Evolutionary conservation across 2,797 vertebrate genomes (phyloP).

Genomic region (Xenentodon cancila): DNA sequence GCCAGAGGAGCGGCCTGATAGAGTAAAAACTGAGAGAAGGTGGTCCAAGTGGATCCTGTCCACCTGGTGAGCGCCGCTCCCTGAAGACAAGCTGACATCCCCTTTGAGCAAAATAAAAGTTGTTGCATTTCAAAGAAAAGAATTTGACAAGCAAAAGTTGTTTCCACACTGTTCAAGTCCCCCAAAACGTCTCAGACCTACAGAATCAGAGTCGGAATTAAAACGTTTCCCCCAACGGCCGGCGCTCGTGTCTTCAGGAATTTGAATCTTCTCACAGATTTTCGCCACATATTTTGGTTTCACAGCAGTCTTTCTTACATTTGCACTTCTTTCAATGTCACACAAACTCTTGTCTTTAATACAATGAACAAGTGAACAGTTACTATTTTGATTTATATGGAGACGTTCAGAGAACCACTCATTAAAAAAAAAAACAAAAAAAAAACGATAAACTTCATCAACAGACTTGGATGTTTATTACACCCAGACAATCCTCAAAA

Average conservation of each 20-base stretch:
- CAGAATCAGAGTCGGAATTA: too few species aligned
- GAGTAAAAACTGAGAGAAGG: slow-evolving; percentile 8
- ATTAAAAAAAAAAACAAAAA: too few species aligned
- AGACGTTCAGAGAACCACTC: too few species aligned
- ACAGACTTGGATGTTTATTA: too few species aligned
- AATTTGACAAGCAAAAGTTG: not conserved
- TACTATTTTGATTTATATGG: too few species aligned
- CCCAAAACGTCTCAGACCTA: too few species aligned
- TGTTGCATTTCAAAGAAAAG: not conserved
- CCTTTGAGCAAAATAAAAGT: not conserved
- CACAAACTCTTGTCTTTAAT: too few species aligned
- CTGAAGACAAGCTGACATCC: not conserved
- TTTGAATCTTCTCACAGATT: not conserved
- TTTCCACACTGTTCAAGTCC: too few species aligned
- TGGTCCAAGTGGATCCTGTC: not conserved
- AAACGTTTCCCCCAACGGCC: not conserved
- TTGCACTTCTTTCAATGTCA: too few species aligned
- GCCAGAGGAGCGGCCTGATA: slow-evolving; percentile 1
- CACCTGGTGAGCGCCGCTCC: not conserved
- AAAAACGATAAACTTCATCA: too few species aligned
- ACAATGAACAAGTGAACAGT: too few species aligned
- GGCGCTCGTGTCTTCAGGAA: not conserved
- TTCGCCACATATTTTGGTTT: not conserved
- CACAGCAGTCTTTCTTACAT: too few species aligned
- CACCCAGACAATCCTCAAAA: not conserved